Base-by-base conservation (phyloP, 2,888 invertebrate species). In the Leucophora obtusa region DNA sequence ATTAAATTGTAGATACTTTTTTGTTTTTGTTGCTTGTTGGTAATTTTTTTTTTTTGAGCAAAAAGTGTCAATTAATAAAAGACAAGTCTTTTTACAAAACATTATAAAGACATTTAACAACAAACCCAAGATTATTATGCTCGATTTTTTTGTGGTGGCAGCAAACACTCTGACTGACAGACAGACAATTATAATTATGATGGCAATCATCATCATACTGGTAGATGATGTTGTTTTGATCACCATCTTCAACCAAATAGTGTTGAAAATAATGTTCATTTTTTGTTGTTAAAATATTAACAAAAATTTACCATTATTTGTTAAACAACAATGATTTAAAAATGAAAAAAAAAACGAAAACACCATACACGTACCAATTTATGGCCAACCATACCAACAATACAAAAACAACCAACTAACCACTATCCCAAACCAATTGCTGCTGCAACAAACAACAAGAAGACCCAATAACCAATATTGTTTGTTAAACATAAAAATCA, bases 401-500 rank as follows among this genome's bases (percentile, higher is more conserved):
- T n/a, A n/a, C n/a, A n/a, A 35, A 35, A 35, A 1, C 14, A 38
- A 10, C 38, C 38, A 38, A 38, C 38, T 1, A 35, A 9, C 35
- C 35, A 38, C 38, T 11, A 38, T 38, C 38, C 33, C 14, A 10
- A 14, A 33, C 17, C 15, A 10, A 33, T 63, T 50, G n/a, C 6
- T 58, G 43, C 63, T 68, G 71, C 50, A 59, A 51, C 54, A 38
- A 38, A 10, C 38, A 68, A 14, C 56, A 73, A 62, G 77, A 77
- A 77, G 81, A 81, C 77, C 81, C 81, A 81, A 81, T 81, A 81
- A 81, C 77, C 81, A 81, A 81, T 77, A 81, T 73, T 65, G 51
- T 66, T 63, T 21, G 14, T 14, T 62, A 65, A 51, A 58, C 33
- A 72, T 73, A 69, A 73, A 60, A 81, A 74, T 56, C 81, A 81